Base-by-base conservation (phyloP, 2,113 vertebrate genomes). In the Engystomops pustulosus region DNA sequence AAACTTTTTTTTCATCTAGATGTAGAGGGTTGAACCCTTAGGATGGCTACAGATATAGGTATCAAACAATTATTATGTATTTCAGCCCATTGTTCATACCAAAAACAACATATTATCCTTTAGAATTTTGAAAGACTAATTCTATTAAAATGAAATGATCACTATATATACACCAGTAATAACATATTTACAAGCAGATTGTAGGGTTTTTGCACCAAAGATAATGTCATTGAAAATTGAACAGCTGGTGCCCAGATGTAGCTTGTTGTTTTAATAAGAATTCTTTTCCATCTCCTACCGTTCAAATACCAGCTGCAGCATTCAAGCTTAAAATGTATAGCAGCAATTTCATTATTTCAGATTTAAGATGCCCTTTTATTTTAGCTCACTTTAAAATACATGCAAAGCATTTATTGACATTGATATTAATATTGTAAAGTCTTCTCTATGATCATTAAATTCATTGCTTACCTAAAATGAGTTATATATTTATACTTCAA, bases 241-340 rank as follows among this genome's bases (percentile, higher is more conserved):
- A 58, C 74, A 77, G 74, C 74, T 77, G 74, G 74, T 77, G 74
- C 34, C 74, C 49, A 77, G 49, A 55, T 76, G 51, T 77, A 58
- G 6, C 74, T 58, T 32, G 32, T 53, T 58, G 17, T 77, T 77
- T 55, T 49, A 58, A 58, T 38, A 38, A 34, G 32, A 55, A 14
- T 23, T 77, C 51, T 58, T n/a, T 23, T 51, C 27, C 27, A 77
- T 36, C 49, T 58, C 18, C 74, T 15, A 77, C 27, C 12, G 6
- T 77, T 36, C 20, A 38, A n/a, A 58, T 25, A 25, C 41, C 38
- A 45, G 38, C 23, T 58, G n/a, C 10, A 77, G 20, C n/a, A 38
- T 77, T 58, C 20, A 20, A 75, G 27, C 51, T 55, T 77, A 4
- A 38, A 55, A 55, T 77, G 47, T 34, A 76, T 36, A 76, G 53